These are phyloP conservation scores for Tychaedon coryphoeus DNA, from an alignment of 2,113 vertebrate species.

Conservation along the genomic window DNA sequence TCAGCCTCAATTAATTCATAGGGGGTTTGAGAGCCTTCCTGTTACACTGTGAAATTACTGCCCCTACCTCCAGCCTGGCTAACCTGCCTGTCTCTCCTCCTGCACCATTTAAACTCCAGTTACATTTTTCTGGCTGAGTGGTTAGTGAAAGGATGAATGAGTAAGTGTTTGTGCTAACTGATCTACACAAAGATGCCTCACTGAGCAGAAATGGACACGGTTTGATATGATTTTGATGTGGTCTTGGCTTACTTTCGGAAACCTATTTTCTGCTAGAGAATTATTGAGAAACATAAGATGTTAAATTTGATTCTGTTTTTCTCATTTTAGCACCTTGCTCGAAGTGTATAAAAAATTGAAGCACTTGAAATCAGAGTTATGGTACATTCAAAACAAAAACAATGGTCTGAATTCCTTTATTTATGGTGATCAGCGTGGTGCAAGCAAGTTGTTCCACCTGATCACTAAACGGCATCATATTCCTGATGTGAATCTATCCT, in stretches of 20 bases:
- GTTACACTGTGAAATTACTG: constrained; percentile 2
- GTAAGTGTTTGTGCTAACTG: constrained; percentile 14
- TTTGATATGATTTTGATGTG: constrained; percentile 22
- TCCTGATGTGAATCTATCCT: background rate
- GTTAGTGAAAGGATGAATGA: constrained; percentile 13
- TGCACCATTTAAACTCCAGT: constrained; percentile 16
- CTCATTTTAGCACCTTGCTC: background rate
- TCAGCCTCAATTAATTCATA: constrained; percentile 47
- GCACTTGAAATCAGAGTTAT: background rate
- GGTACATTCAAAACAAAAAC: background rate
- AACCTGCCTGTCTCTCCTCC: constrained; percentile 26
- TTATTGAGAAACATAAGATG: background rate
- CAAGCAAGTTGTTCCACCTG: background rate
- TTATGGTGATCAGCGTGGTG: background rate
- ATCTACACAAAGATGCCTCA: constrained; percentile 11
- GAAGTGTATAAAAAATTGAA: background rate
- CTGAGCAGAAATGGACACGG: background rate
- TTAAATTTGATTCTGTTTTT: background rate
- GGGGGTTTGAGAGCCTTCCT: background rate
- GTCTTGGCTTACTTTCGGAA: background rate
- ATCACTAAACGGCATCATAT: background rate
- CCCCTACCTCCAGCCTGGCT: background rate
- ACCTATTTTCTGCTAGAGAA: background rate
- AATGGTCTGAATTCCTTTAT: background rate
- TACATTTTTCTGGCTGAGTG: constrained; percentile 11